Evolutionary conservation across 2,113 vertebrate species (phyloP).

Genomic region (Dasyprocta punctata): DNA sequence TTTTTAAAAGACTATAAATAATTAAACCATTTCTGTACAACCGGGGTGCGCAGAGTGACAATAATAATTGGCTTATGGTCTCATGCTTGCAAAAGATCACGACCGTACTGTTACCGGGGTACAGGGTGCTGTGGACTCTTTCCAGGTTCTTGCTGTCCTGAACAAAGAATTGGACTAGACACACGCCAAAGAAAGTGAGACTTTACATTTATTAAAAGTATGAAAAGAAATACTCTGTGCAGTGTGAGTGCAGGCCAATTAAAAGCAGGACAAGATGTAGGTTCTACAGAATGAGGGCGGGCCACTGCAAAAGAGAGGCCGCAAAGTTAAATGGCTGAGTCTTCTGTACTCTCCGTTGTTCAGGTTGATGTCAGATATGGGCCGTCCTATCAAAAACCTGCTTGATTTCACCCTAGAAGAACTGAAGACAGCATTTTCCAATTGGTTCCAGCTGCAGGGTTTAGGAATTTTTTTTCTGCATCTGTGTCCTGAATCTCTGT

Average conservation of each 20-base stretch:
- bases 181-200: neutral
- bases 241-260: neutral
- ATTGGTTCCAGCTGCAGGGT: neutral
- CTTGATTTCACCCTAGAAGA: neutral
- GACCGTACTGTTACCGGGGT: neutral
- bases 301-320: neutral
- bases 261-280: neutral
- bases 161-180: neutral
- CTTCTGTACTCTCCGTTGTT: neutral
- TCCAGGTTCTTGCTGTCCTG: neutral
- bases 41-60: neutral
- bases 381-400: neutral
- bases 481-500: neutral
- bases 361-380: neutral
- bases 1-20: constrained; percentile 45
- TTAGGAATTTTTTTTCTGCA: neutral
- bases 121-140: neutral
- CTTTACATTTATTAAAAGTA: neutral
- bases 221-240: neutral
- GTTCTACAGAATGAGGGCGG: neutral
- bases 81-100: neutral
- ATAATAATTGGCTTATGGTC: neutral
- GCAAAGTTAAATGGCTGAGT: neutral
- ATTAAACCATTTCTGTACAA: constrained; percentile 33
- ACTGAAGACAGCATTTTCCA: neutral